A percentile compares a stretch with the other conserved stretches of the same genome.
These are phyloP conservation scores for Aphodius sticticus DNA, from an alignment of 2,888 invertebrate species.

Conservation along the genomic window DNA sequence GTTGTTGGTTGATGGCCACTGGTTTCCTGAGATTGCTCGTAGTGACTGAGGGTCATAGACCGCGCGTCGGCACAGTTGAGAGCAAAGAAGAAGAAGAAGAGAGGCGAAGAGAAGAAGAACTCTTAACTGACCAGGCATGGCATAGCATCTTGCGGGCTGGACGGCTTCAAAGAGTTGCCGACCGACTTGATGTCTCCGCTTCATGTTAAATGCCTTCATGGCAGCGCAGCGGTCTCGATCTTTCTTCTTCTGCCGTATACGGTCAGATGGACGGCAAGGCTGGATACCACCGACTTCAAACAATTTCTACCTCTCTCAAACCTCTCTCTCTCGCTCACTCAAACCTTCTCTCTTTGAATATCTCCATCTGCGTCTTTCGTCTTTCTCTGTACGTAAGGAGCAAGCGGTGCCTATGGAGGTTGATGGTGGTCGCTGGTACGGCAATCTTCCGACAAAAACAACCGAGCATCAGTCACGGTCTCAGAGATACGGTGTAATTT, in stretches of 20 bases:
- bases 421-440: background rate
- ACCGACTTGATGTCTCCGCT: background rate
- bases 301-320: background rate
- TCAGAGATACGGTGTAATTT: constrained; percentile 4
- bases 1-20: background rate
- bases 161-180: background rate
- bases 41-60: background rate
- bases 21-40: background rate
- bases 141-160: background rate
- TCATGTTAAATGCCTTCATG: constrained; percentile 4
- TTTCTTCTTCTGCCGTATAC: background rate
- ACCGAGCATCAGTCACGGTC: background rate
- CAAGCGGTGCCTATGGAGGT: background rate
- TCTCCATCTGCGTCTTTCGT: too few species aligned
- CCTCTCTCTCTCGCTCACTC: background rate
- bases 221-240: background rate
- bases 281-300: background rate
- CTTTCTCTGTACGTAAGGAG: too few species aligned
- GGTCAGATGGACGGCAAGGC: background rate
- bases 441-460: constrained; percentile 4
- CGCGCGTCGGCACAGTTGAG: background rate
- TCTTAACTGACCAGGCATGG: background rate
- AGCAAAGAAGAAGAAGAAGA: background rate
- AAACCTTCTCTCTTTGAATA: too few species aligned
- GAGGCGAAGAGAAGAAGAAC: background rate